Evolutionary conservation across 2,888 invertebrate species (phyloP), one percentile per base, ranked within the genome.

Genomic region (Blastobasis lacticolella): DNA sequence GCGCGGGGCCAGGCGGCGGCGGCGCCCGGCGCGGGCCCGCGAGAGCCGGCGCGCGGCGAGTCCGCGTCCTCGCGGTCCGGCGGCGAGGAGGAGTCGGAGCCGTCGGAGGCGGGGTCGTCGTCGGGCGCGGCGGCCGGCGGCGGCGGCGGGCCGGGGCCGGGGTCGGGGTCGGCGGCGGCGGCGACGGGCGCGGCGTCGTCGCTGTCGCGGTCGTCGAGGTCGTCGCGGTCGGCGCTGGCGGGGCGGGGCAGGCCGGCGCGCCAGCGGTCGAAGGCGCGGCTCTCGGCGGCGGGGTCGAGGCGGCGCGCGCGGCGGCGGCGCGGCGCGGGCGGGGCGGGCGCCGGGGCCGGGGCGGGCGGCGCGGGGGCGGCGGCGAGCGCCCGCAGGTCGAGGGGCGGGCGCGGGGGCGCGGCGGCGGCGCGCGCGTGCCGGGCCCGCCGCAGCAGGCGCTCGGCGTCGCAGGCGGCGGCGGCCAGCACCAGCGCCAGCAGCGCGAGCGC

Each of bases 261-360:
- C 83, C 84, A 83, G 4, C 75, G 75, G 54, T 81, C 81, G 68
- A 82, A 83, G 42, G 83, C 83, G 53, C 71, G 73, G 5, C 51
- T 43, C 44, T 51, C 52, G 47, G 49, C 50, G 55, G 57, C 64
- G 55, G 76, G 73, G 64, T 77, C 78, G 7, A 56, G 60, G 45
- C 64, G 64, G 50, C 67, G 60, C 50, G 58, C 51, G 62, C 63
- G 67, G 57, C 71, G 67, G 42, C 63, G 66, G 53, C 63, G 67
- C 47, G 62, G 38, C 60, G 64, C 38, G 62, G 57, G 48, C 46
- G 51, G 56, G 61, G 38, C 59, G 63, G 38, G 59, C 53, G 52
- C 59, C 53, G 54, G 55, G 56, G 58, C 52, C 41, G 57, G 55
- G 53, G 6, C 56, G 49, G 45, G 50, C 45, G 46, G 57, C 44